Evolutionary conservation across 2,797 vertebrate genomes (phyloP).

Genomic region (Lerista edwardsae): DNA sequence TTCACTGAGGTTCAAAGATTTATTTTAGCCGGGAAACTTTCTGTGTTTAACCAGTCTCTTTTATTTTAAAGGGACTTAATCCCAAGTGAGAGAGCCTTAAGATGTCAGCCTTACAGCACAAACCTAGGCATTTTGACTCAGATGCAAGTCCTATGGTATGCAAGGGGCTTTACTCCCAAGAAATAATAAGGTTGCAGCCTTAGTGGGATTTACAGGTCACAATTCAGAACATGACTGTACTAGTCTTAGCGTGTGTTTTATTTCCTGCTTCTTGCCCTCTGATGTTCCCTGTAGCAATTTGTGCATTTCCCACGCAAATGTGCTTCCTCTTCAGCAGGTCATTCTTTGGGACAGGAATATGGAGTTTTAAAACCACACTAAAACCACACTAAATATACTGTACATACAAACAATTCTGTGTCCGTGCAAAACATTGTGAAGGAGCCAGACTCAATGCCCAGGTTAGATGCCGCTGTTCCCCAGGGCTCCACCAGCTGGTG

Average conservation of each 20-base stretch:
- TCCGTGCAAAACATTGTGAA: too few species aligned
- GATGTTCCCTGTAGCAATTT: not conserved
- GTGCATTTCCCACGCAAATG: not conserved
- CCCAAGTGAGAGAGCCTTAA: too few species aligned
- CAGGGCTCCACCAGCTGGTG: too few species aligned
- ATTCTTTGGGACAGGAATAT: not conserved
- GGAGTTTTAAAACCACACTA: not conserved
- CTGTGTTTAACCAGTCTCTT: not conserved
- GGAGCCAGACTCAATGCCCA: too few species aligned
- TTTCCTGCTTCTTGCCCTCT: not conserved
- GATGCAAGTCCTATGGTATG: too few species aligned
- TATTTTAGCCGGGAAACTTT: not conserved
- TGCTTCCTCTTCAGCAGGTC: not conserved
- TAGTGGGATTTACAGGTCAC: not conserved
- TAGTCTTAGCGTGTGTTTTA: not conserved
- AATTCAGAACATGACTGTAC: not conserved
- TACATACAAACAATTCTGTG: not conserved
- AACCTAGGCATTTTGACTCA: too few species aligned
- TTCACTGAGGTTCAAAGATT: not conserved
- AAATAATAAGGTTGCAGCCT: not conserved
- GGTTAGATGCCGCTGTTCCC: too few species aligned
- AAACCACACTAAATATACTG: not conserved
- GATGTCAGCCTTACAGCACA: too few species aligned
- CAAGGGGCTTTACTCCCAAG: not conserved
- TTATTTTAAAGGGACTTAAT: not conserved